Evolutionary conservation across 2,113 vertebrate genomes (phyloP), one percentile per base, ranked within the genome.

Genomic region (Eolophus roseicapilla): DNA sequence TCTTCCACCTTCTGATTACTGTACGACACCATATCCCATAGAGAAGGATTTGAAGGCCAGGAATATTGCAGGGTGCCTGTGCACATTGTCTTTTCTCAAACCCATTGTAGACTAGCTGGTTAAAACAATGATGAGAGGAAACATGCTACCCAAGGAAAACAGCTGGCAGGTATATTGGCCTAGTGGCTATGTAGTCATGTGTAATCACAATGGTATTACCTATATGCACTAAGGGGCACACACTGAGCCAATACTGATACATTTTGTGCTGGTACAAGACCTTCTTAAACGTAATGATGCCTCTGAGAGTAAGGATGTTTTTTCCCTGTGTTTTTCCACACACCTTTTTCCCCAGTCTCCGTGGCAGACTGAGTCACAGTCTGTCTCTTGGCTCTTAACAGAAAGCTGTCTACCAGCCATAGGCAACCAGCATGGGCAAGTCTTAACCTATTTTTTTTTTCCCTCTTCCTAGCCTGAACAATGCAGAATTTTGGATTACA

Each of bases 61-160:
- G 18, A 57, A 14, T 57, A 33, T 28, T 80, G 33, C 43, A 76
- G 0, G 4, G 9, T 86, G 6, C 20, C 43, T 68, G 5, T 76
- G 24, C 41, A 7, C 19, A 4, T 59, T 35, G 29, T 57, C 6
- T 62, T 9, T 85, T 71, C 82, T 90, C 50, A 82, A 70, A 52
- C 5, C 17, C 33, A 4, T 12, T 0, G 0, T 16, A 39, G 81
- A 69, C 24, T 35, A 52, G 7, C 35, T 57, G 33, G 3, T 85
- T 46, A 70, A 74, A 81, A 37, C 19, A 21, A 7, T 27, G 27
- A 11, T 43, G 46, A 74, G 49, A 39, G 23, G 35, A 62, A 47
- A n/a, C 21, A 13, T 4, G 14, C 25, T 86, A 28, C 23, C 8
- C 11, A 35, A 68, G 65, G 57, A 71, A 13, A 77, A 49, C 10